Evolutionary conservation across 2,888 invertebrate genomes (phyloP), one percentile per base, ranked within the genome.

Genomic region (Cephalotes varians): DNA sequence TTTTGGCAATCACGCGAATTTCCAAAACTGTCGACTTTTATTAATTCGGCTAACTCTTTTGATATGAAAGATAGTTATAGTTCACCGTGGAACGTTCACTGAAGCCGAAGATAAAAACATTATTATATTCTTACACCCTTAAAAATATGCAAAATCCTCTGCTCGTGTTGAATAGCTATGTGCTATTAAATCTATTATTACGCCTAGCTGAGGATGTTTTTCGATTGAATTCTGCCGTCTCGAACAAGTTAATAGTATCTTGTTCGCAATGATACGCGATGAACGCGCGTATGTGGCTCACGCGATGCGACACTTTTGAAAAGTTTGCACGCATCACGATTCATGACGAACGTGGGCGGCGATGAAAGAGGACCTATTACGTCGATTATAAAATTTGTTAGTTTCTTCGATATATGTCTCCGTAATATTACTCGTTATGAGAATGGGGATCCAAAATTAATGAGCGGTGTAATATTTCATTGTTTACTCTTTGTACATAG

Each of bases 391-490:
- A 56, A 62, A 81, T 60, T 84, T 81, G 83, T 86, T 88, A 71
- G 74, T 81, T 73, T 82, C 76, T 73, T 54, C 28, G 3, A 69
- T 73, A 77, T 80, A 73, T n/a, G 2, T 86, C 73, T 83, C 58
- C 82, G 67, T 60, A 82, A 88, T 85, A 85, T 86, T 71, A 60
- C 62, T 80, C 79, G 84, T 85, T 84, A 77, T 54, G 77, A 56
- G 69, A 77, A 74, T 49, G 85, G 85, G 80, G 81, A 86, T 88
- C 84, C 84, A 84, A 84, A 69, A 85, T 84, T 85, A 69, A 82
- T 81, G 84, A 87, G 85, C 85, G 87, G 85, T 86, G 79, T 89
- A 86, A 85, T 82, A 88, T 86, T 87, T 88, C 86, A 85, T 89
- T 89, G 82, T 85, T 87, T 86, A 87, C 81, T 60, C 64, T 76